These are phyloP conservation scores for Dromiciops gliroides DNA, from an alignment of 2,113 vertebrate genomes.

Conservation along the genomic window DNA sequence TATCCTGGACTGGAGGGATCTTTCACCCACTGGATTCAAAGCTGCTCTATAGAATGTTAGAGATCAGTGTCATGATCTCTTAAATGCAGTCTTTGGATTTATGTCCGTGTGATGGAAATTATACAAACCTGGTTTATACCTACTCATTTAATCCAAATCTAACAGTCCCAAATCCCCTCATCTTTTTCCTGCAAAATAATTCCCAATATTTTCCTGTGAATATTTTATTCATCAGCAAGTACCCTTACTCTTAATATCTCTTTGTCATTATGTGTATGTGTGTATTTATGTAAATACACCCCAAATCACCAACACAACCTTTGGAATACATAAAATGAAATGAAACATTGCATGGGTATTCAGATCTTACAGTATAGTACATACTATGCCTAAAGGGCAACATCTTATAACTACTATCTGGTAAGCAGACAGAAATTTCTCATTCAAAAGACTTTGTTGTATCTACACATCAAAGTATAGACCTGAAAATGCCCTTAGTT, in stretches of 20 bases:
- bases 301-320: neutral
- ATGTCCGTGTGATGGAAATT: neutral
- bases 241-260: neutral
- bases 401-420: neutral
- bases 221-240: neutral
- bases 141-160: conserved; percentile 15
- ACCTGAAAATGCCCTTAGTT: neutral
- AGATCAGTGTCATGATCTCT: conserved; percentile 15
- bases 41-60: neutral
- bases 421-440: neutral
- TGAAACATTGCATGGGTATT: neutral
- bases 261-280: neutral
- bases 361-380: neutral
- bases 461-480: neutral
- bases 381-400: neutral
- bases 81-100: neutral
- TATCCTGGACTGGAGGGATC: neutral
- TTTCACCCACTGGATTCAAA: conserved; percentile 7
- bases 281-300: neutral
- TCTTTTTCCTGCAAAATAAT: neutral
- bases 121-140: neutral
- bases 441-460: neutral
- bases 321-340: neutral
- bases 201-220: neutral
- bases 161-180: neutral